phyloP scores from a whole-genome alignment of 2,888 invertebrate genomes.

The Petrolisthes manimaculis region DNA sequence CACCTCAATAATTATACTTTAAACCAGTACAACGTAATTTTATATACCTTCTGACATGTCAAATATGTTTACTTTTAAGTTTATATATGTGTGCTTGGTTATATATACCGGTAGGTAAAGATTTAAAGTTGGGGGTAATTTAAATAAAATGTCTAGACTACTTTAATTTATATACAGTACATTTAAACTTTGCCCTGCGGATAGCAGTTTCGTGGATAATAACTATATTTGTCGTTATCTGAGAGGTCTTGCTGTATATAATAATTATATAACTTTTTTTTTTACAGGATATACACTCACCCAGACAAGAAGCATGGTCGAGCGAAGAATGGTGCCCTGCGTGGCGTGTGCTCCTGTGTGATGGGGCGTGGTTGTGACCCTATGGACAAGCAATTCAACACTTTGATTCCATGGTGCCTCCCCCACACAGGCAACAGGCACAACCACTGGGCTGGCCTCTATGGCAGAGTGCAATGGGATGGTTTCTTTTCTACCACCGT shows the following conservation, averaged over 20 bases:
- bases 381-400: conserved; percentile 82
- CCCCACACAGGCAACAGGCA: conserved; percentile 88
- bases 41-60: no score
- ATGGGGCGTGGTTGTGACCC: conserved; percentile 76
- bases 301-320: conserved; percentile 74
- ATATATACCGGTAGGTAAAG: no score
- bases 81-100: no score
- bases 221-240: no score
- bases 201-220: no score
- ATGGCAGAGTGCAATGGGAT: conserved; percentile 84
- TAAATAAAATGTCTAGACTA: no score
- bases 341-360: conserved; percentile 85
- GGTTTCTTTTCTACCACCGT: conserved; percentile 88
- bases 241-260: background rate
- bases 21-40: no score
- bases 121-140: no score
- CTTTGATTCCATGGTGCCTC: conserved; percentile 89
- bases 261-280: background rate
- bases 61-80: no score
- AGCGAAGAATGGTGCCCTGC: conserved; percentile 72
- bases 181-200: no score
- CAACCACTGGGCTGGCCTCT: conserved; percentile 88
- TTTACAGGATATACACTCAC: conserved; percentile 73
- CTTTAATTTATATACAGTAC: no score
- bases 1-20: no score